A percentile compares a stretch with the other conserved stretches of the same genome.
phyloP scores from a whole-genome alignment of 1,140 invertebrate genomes.

The Archegozetes longisetosus region DNA sequence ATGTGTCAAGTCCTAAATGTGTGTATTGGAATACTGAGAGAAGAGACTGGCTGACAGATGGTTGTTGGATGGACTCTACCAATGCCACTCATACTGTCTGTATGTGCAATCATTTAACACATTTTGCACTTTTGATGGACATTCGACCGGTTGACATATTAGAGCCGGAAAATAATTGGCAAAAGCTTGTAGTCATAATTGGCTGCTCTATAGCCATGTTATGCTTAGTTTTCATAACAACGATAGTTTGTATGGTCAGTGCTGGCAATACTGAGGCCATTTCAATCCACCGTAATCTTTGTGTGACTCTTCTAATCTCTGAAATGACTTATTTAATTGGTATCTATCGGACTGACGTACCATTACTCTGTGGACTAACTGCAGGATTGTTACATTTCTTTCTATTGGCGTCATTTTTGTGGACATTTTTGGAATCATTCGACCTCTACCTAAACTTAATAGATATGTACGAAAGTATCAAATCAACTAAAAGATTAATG shows the following conservation, averaged over 20 bases:
- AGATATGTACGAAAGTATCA: constrained; percentile 11
- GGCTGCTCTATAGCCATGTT: constrained; percentile 3
- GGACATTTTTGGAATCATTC: constrained; percentile 63
- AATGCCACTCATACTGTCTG: constrained; percentile 80
- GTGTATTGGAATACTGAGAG: constrained; percentile 84
- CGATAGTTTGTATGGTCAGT: constrained; percentile 3
- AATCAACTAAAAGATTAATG: constrained; percentile 82
- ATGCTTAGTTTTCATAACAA: constrained; percentile 5
- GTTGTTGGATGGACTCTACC: constrained; percentile 59
- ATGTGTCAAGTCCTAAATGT: constrained; percentile 77
- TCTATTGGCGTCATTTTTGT: constrained; percentile 83
- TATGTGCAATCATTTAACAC: constrained; percentile 86
- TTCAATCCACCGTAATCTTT: constrained; percentile 32
- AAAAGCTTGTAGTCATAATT: not conserved
- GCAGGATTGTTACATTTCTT: constrained; percentile 85
- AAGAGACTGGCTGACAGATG: constrained; percentile 80
- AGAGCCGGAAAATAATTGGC: not conserved
- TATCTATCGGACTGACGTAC: constrained; percentile 67
- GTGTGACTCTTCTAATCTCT: constrained; percentile 62
- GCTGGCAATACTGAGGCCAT: not conserved
- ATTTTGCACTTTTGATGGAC: constrained; percentile 83
- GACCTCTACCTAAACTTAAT: constrained; percentile 68
- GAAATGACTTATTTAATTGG: constrained; percentile 82
- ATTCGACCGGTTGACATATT: constrained; percentile 12
- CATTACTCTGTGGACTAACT: constrained; percentile 68